A percentile compares a stretch with the other conserved stretches of the same genome.
phyloP scores from a whole-genome alignment of 2,888 invertebrate genomes.

The Drosophila koepferae region DNA sequence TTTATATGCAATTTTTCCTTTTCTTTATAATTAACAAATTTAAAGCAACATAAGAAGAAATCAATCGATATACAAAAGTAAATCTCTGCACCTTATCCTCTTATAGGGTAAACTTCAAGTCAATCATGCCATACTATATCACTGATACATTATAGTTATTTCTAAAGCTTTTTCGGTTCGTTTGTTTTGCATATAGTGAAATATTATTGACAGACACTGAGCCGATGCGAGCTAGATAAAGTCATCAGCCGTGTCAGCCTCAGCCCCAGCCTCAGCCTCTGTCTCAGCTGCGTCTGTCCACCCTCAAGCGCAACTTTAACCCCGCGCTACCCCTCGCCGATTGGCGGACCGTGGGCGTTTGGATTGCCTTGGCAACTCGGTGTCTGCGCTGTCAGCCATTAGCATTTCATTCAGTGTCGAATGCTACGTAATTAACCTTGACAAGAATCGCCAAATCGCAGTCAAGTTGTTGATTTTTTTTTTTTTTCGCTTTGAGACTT shows the following conservation, averaged over 20 bases:
- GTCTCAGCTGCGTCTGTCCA: slow-evolving; percentile 1
- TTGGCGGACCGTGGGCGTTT: slow-evolving; percentile 35
- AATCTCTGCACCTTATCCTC: too few species aligned
- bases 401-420: slow-evolving; percentile 46
- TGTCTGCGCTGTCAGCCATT: slow-evolving; percentile 25
- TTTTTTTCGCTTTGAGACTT: slow-evolving; percentile 18
- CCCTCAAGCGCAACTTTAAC: slow-evolving; percentile 1
- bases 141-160: not conserved
- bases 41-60: too few species aligned
- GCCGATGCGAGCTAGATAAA: slow-evolving; percentile 40
- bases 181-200: slow-evolving; percentile 50
- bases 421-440: slow-evolving; percentile 68
- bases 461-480: slow-evolving; percentile 3
- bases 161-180: slow-evolving; percentile 9
- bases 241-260: slow-evolving; percentile 43
- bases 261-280: slow-evolving; percentile 17
- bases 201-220: slow-evolving; percentile 42
- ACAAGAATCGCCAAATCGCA: slow-evolving; percentile 53
- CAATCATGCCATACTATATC: not conserved
- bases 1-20: too few species aligned
- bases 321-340: not conserved
- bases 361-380: slow-evolving; percentile 41
- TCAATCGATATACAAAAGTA: too few species aligned
- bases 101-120: not conserved
- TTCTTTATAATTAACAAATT: too few species aligned